phyloP scores from a whole-genome alignment of 2,113 vertebrate genomes.

The Rhineura floridana region DNA sequence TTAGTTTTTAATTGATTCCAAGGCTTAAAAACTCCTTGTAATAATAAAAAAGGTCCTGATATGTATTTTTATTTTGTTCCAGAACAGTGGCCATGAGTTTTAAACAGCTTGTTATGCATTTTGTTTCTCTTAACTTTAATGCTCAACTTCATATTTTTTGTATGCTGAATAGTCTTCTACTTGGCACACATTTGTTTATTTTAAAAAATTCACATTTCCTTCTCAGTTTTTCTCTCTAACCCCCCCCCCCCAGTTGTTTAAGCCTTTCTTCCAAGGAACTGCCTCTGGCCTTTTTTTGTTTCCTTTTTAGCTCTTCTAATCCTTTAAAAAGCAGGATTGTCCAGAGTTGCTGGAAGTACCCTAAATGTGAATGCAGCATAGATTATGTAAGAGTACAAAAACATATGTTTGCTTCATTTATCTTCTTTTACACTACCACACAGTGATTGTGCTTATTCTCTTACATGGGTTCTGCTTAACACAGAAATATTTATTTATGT shows the following conservation, averaged over 20 bases:
- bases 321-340: too few species aligned
- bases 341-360: too few species aligned
- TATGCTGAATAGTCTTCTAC: neutral
- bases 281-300: neutral
- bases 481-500: neutral
- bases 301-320: too few species aligned
- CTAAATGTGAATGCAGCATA: too few species aligned
- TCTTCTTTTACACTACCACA: neutral
- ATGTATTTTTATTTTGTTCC: slow-evolving; percentile 3
- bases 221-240: neutral
- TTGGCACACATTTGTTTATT: neutral
- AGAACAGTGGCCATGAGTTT: neutral
- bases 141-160: neutral
- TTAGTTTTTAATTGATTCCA: slow-evolving; percentile 7
- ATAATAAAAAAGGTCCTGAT: neutral
- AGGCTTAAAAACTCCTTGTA: neutral
- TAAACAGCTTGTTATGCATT: neutral
- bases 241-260: neutral
- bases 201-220: neutral
- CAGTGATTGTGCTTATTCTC: neutral
- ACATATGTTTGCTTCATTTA: neutral
- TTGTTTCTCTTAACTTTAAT: neutral
- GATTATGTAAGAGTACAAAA: too few species aligned
- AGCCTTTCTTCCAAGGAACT: neutral
- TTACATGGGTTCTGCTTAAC: neutral